Evolutionary conservation across 2,888 invertebrate species (phyloP).

Genomic region (Stenichneumon culpator): DNA sequence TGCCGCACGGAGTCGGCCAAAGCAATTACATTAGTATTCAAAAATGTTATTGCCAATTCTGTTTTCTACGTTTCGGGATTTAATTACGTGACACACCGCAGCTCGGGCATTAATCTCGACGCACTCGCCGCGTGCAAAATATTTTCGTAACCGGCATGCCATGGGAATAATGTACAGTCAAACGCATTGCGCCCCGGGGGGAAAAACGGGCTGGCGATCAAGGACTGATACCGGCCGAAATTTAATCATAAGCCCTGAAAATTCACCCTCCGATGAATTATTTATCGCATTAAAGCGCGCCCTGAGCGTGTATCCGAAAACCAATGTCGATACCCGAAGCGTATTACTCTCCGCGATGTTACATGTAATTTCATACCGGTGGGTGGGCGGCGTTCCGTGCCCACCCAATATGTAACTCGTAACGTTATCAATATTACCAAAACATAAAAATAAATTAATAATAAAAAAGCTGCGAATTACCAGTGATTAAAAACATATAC

Average conservation of each 20-base stretch:
- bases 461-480: background rate
- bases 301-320: background rate
- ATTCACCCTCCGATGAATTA: constrained; percentile 44
- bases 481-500: background rate
- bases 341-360: constrained; percentile 27
- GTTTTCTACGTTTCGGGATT: constrained; percentile 35
- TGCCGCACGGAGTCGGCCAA: background rate
- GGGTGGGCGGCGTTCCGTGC: background rate
- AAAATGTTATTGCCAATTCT: background rate
- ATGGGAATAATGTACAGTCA: constrained; percentile 14
- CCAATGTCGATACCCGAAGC: constrained; percentile 25
- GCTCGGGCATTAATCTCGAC: constrained; percentile 39
- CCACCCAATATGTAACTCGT: background rate
- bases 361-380: background rate
- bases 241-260: constrained; percentile 65
- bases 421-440: background rate
- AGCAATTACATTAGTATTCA: background rate
- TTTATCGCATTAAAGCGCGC: constrained; percentile 27
- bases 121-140: constrained; percentile 50
- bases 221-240: constrained; percentile 69
- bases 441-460: background rate
- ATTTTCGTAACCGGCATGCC: constrained; percentile 12
- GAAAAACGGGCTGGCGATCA: background rate
- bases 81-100: constrained; percentile 53
- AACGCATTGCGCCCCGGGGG: background rate